These are phyloP conservation scores for Athalia circularis DNA, from an alignment of 2,888 invertebrate species.

Conservation along the genomic window DNA sequence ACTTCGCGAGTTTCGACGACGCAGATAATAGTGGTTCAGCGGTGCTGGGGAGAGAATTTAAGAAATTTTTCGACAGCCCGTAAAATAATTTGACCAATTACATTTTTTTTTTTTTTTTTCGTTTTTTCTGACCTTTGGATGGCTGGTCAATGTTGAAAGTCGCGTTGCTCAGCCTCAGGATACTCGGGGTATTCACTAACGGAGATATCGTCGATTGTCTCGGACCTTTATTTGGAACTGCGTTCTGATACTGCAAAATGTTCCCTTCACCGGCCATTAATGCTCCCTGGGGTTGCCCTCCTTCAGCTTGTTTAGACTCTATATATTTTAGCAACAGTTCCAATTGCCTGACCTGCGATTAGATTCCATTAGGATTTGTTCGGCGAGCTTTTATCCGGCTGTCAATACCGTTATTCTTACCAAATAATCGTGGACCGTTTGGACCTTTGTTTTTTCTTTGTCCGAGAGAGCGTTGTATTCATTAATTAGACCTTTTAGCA, in stretches of 20 bases:
- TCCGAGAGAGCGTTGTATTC: slow-evolving; percentile 61
- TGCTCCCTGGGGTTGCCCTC: background rate
- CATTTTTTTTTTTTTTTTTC: background rate
- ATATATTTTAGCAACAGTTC: slow-evolving; percentile 58
- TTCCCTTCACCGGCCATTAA: slow-evolving; percentile 3
- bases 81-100: background rate
- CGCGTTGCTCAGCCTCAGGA: slow-evolving; percentile 41
- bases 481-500: slow-evolving; percentile 60
- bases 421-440: slow-evolving; percentile 65
- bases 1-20: background rate
- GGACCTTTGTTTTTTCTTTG: slow-evolving; percentile 62
- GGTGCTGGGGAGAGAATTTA: background rate
- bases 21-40: background rate
- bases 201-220: slow-evolving; percentile 15
- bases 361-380: background rate
- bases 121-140: background rate
- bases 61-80: background rate
- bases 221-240: slow-evolving; percentile 26
- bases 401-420: slow-evolving; percentile 51
- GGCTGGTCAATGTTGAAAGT: slow-evolving; percentile 33
- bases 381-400: background rate
- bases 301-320: slow-evolving; percentile 53
- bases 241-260: slow-evolving; percentile 51
- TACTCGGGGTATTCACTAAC: slow-evolving; percentile 30
- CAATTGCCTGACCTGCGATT: slow-evolving; percentile 55